Base-by-base conservation (phyloP, 2,797 vertebrate species). In the Dendrocincla tyrannina region DNA sequence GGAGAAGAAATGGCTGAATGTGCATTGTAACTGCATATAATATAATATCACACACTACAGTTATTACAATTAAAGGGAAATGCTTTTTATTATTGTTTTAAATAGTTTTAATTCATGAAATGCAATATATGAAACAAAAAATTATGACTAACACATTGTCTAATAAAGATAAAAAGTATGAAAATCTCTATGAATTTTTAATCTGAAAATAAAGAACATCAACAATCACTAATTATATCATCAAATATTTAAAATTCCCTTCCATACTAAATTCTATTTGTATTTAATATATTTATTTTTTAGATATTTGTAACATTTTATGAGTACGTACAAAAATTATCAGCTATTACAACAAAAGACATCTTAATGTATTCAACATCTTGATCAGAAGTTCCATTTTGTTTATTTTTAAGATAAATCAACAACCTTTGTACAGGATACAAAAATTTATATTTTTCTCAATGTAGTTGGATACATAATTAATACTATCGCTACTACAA, bases 221-320 rank as follows among this genome's bases (percentile, higher is more conserved):
- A 97, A 95, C 76, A 88, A 93, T 84, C 83, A 62, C 90, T 97
- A 97, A 97, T 92, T 95, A 83, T 94, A 93, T 96, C 53, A 97
- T 97, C 91, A 97, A 97, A 96, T 97, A 97, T 97, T 98, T 97
- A 96, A 96, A 96, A 62, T 72, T 84, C 76, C 50, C 49, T 91
- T 73, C 82, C 69, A 82, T 88, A 60, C 17, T 93, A 94, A 96
- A 91, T 93, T 92, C 41, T 85, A 86, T 95, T 93, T 97, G 35
- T 67, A 89, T 94, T 95, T 91, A 91, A 96, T 93, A 67, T 88
- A 93, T 92, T 94, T 97, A 77, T 94, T 77, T 88, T 92, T 95
- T 84, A 94, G 70, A 56, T 60, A 91, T 91, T 24, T 89, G 30
- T 87, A 96, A 89, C 62, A 93, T 88, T 97, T 96, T 84, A 88